These are phyloP conservation scores for Plusia festucae DNA, from an alignment of 2,888 invertebrate species.

Conservation along the genomic window DNA sequence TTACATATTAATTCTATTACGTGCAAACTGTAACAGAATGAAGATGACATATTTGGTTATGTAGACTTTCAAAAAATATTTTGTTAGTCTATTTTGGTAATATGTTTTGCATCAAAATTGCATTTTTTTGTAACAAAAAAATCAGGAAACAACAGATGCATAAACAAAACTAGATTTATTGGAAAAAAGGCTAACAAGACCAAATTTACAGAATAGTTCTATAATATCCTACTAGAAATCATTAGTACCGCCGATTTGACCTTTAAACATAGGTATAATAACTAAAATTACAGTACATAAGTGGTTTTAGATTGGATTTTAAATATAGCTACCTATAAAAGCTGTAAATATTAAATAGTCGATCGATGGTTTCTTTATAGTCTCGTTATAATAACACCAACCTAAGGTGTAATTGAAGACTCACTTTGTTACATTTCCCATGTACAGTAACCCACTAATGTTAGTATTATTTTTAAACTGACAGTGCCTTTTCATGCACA, in stretches of 20 bases:
- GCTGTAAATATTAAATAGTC: neutral
- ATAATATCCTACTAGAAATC: neutral
- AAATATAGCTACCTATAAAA: neutral
- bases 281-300: slow-evolving; percentile 1
- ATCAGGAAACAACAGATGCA: no score
- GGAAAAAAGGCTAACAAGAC: no score
- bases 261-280: neutral
- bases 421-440: neutral
- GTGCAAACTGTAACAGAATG: no score
- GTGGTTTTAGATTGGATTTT: neutral
- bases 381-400: neutral
- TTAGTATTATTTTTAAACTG: neutral
- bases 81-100: no score
- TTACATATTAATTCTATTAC: no score
- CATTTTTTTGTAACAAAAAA: no score
- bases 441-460: neutral
- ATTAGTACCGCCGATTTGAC: neutral
- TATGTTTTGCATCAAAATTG: no score
- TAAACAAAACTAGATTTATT: no score
- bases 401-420: neutral
- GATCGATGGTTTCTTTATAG: neutral
- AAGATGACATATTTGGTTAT: no score
- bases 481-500: neutral
- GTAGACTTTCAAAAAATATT: no score
- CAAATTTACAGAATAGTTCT: no score